Percentiles rank a stretch among this genome's conserved stretches.
Conservation (phyloP, 2,888 invertebrate genomes). For the Diplazon laetatorius region DNA sequence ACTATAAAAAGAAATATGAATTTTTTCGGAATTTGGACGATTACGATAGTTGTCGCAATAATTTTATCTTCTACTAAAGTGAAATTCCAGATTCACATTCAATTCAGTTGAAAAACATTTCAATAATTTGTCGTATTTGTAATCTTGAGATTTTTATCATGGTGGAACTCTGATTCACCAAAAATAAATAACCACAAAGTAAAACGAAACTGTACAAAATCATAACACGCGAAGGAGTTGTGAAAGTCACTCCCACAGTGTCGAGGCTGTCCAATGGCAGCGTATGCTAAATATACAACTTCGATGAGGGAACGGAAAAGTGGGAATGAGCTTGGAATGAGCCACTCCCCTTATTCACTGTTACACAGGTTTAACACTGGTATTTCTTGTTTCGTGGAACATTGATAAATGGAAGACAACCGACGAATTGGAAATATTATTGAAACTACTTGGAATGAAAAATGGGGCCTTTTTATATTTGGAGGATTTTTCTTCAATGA, state of each 20-base stretch:
- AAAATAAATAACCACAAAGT: too few species aligned
- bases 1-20: too few species aligned
- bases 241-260: conserved; percentile 1
- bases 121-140: too few species aligned
- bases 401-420: background rate
- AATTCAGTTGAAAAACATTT: too few species aligned
- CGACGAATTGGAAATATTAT: conserved; percentile 1
- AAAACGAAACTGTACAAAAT: too few species aligned
- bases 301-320: conserved; percentile 10
- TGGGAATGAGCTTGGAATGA: conserved; percentile 6
- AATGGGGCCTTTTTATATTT: background rate
- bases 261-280: conserved; percentile 6
- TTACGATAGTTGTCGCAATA: too few species aligned
- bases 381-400: background rate
- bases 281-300: conserved; percentile 34
- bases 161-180: too few species aligned
- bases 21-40: too few species aligned
- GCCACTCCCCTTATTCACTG: conserved; percentile 14
- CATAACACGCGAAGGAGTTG: background rate
- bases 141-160: too few species aligned
- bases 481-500: background rate
- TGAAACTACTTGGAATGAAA: background rate
- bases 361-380: background rate
- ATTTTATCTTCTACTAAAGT: too few species aligned
- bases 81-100: too few species aligned